These are phyloP conservation scores for Diuraphis noxia DNA, from an alignment of 1,140 invertebrate genomes.

Conservation along the genomic window DNA sequence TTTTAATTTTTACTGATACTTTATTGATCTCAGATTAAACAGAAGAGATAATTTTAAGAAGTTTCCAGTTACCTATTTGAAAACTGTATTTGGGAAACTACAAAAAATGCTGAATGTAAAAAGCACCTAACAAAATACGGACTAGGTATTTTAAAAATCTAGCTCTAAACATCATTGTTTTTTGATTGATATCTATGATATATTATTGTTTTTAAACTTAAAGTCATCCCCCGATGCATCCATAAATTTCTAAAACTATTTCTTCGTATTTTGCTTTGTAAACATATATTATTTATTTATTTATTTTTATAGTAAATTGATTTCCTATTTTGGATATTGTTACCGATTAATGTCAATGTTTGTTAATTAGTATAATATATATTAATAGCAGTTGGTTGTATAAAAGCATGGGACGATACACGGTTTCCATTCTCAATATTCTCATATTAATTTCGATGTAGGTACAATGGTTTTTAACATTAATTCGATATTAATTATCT, in stretches of 20 bases:
- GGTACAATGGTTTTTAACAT: background rate
- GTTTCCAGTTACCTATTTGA: background rate
- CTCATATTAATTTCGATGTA: background rate
- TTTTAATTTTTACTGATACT: too few species aligned
- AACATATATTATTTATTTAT: background rate
- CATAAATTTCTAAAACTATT: background rate
- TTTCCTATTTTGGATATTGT: background rate
- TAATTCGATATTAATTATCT: background rate
- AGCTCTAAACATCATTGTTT: background rate
- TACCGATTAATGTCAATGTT: background rate
- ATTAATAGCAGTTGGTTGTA: background rate
- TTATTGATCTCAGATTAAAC: too few species aligned
- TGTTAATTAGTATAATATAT: background rate
- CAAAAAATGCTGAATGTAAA: background rate
- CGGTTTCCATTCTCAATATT: background rate
- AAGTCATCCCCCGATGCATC: too few species aligned
- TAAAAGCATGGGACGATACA: background rate
- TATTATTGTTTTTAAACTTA: background rate
- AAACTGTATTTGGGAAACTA: background rate
- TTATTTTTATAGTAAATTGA: background rate
- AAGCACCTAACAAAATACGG: background rate
- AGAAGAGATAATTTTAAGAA: background rate
- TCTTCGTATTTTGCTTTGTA: background rate
- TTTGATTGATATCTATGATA: background rate
- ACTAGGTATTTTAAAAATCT: background rate